Evolutionary conservation across 53 echinoderm and acorn worm genomes (phyloP).

Genomic region (Stichopus horrens): DNA sequence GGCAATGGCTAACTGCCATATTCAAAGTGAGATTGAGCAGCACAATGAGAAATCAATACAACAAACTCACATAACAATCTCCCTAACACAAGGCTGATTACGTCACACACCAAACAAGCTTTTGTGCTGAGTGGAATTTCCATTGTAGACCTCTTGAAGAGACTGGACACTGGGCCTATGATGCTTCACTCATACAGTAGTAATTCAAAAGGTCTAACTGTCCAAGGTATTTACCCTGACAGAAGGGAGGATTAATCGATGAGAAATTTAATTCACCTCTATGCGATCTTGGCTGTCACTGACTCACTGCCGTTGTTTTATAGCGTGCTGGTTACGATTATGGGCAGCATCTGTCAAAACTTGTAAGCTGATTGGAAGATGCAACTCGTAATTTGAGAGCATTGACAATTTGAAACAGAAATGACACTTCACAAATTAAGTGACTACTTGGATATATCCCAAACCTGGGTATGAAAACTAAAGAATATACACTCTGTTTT

Average conservation of each 20-base stretch:
- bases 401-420: too few species aligned
- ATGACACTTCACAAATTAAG: too few species aligned
- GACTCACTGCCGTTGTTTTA: too few species aligned
- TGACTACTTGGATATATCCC: too few species aligned
- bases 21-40: conserved; percentile 25
- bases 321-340: too few species aligned
- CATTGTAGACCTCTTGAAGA: conserved; percentile 7
- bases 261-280: neutral
- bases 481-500: too few species aligned
- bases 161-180: neutral
- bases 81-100: conserved; percentile 3
- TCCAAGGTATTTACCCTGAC: neutral
- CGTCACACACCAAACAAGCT: conserved; percentile 33
- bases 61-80: conserved; percentile 37
- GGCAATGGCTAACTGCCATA: conserved; percentile 5
- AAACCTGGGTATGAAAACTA: too few species aligned
- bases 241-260: conserved; percentile 2
- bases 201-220: neutral
- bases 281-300: neutral
- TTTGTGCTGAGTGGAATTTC: neutral
- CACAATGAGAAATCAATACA: conserved; percentile 35
- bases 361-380: too few species aligned
- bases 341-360: too few species aligned
- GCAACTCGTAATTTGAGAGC: too few species aligned
- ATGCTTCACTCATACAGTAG: neutral